Conservation (phyloP, 2,888 invertebrate species). For the Limulus polyphemus region DNA sequence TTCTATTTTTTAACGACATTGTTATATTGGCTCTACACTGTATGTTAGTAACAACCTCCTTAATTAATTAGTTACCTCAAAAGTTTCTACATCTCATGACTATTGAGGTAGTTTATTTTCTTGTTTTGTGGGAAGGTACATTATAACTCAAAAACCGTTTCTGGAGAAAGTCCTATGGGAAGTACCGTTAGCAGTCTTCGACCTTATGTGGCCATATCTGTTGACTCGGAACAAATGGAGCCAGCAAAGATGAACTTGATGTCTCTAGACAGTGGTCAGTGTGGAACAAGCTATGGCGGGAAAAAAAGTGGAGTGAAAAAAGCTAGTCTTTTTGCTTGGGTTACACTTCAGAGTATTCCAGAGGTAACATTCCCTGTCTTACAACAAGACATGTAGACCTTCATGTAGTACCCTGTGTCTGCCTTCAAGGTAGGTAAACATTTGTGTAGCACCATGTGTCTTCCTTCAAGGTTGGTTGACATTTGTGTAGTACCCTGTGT, state of each 20-base stretch:
- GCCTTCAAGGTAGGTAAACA: too few relatives aligned
- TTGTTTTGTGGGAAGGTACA: slow-evolving; percentile 46
- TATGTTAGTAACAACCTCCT: too few relatives aligned
- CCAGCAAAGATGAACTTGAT: not conserved
- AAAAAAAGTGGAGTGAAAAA: slow-evolving; percentile 52
- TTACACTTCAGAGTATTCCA: slow-evolving; percentile 91
- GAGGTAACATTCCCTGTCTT: slow-evolving; percentile 40
- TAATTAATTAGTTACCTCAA: too few relatives aligned
- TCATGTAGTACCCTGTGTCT: too few relatives aligned
- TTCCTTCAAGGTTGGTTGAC: too few relatives aligned
- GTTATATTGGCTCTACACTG: too few relatives aligned
- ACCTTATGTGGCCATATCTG: not conserved
- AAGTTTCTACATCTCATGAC: too few relatives aligned
- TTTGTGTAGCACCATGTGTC: too few relatives aligned
- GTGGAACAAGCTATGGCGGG: slow-evolving; percentile 4
- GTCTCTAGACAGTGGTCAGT: slow-evolving; percentile 9
- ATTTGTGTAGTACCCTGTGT: too few relatives aligned
- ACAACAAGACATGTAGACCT: too few relatives aligned
- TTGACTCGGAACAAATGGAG: not conserved
- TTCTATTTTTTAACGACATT: too few relatives aligned
- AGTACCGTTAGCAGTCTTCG: slow-evolving; percentile 6
- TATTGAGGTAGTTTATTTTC: slow-evolving; percentile 4
- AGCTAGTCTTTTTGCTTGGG: slow-evolving; percentile 84
- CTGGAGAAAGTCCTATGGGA: slow-evolving; percentile 43
- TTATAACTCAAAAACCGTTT: slow-evolving; percentile 62